These are phyloP conservation scores for Thryonomys swinderianus DNA, from an alignment of 2,113 vertebrate species.

Conservation along the genomic window DNA sequence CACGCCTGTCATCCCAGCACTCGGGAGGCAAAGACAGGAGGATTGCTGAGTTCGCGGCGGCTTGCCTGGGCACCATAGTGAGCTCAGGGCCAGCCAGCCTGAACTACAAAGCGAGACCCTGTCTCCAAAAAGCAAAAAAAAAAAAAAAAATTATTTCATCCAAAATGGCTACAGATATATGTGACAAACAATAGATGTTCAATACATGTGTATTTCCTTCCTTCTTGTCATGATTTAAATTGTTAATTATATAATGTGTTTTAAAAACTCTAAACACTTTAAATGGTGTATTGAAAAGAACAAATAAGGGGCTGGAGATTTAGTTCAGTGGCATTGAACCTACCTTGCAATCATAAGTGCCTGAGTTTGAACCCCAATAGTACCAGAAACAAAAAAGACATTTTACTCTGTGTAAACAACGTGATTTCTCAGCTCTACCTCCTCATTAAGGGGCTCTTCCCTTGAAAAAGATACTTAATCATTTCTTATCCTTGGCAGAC, in stretches of 20 bases:
- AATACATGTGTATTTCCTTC: constrained; percentile 23
- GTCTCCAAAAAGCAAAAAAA: too few species aligned
- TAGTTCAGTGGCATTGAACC: too few species aligned
- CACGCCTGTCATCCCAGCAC: too few species aligned
- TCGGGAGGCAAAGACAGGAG: too few species aligned
- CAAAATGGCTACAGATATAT: not conserved
- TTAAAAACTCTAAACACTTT: constrained; percentile 50
- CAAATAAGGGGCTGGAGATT: not conserved
- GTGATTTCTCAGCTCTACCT: not conserved
- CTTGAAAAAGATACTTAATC: constrained; percentile 16
- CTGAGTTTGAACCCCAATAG: too few species aligned
- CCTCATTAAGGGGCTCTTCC: not conserved
- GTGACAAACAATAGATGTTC: constrained; percentile 45
- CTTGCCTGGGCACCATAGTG: too few species aligned
- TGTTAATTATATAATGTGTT: constrained; percentile 32
- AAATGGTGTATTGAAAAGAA: not conserved
- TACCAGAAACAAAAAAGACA: too few species aligned
- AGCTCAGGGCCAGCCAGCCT: too few species aligned
- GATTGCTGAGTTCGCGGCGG: too few species aligned
- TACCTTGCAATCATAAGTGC: too few species aligned
- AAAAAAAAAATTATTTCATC: too few species aligned
- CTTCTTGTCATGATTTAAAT: constrained; percentile 36
- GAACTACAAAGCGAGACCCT: too few species aligned
- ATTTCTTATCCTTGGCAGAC: not conserved
- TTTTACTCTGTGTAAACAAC: not conserved